phyloP scores from a whole-genome alignment of 2,888 invertebrate species.

The Empis stercorea region DNA sequence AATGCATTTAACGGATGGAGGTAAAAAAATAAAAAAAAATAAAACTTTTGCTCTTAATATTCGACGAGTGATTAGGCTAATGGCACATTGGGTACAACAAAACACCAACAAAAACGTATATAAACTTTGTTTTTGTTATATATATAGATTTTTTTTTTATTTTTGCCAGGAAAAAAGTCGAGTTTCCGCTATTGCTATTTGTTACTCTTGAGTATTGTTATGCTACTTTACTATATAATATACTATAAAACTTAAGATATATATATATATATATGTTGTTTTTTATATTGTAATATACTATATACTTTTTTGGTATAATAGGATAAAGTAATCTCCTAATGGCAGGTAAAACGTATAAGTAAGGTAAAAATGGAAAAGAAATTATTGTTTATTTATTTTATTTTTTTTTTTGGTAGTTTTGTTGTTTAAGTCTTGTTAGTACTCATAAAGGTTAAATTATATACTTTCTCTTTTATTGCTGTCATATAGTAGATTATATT shows the following conservation, averaged over 20 bases:
- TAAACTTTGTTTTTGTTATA: constrained; percentile 1
- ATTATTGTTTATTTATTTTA: no score
- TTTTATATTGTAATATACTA: no score
- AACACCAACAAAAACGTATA: constrained; percentile 12
- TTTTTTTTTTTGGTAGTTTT: no score
- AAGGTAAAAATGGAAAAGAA: no score
- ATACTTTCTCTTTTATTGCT: no score
- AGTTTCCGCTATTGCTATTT: background rate
- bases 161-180: background rate
- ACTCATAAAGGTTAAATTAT: no score
- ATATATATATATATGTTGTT: no score
- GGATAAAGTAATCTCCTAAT: constrained; percentile 8
- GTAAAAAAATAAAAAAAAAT: constrained; percentile 6
- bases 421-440: no score
- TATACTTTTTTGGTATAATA: no score
- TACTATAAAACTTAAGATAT: no score
- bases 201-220: background rate
- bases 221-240: background rate
- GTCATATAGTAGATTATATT: no score
- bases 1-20: constrained; percentile 18
- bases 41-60: constrained; percentile 18
- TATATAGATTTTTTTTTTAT: constrained; percentile 1
- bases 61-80: constrained; percentile 22
- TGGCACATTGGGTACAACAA: constrained; percentile 17
- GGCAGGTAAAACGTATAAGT: constrained; percentile 1